Base-by-base conservation (phyloP, 2,888 invertebrate species). In the Baccha elongata region DNA sequence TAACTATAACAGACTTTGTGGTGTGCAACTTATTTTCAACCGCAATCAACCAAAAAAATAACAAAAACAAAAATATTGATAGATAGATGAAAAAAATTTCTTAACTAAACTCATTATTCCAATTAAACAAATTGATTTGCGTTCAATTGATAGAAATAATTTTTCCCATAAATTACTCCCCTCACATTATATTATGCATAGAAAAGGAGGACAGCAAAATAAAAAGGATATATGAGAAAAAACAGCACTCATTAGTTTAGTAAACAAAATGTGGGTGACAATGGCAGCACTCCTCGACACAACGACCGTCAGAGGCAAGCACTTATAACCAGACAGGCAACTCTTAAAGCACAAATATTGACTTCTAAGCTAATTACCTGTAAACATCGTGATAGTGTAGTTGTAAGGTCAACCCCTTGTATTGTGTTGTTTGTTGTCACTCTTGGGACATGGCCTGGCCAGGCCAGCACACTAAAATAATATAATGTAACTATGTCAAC, bases 301-400 rank as follows among this genome's bases (percentile, higher is more conserved):
- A 50, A 35, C 35, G 11, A 21, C 53, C 37, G 6, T 23, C 55
- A 40, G 13, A 17, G 8, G 17, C 44, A 19, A 19, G 44, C 11
- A 19, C 44, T 42, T 15, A 10, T 2, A 17, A 17, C 17, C 3
- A 15, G n/a, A 23, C 48, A 40, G 53, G 21, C 44, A 52, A 50
- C 48, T 32, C 44, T 58, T 46, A 42, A 58, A 58, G 55, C 23
- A 65, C 75, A 75, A 81, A 81, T 81, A 81, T 81, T 81, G 75
- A 75, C 80, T 75, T 71, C 65, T 75, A 75, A 74, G 75, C 80
- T 81, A 81, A 81, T 81, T 75, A 81, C 80, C 80, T 75, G 80
- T 81, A 81, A 81, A 81, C 69, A 81, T 75, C 60, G 64, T 52
- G 32, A 65, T 50, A 71, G 60, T 58, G 40, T 53, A 64, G 55